phyloP scores from a whole-genome alignment of 1,140 invertebrate species.

The Drosophila kanapiae region DNA sequence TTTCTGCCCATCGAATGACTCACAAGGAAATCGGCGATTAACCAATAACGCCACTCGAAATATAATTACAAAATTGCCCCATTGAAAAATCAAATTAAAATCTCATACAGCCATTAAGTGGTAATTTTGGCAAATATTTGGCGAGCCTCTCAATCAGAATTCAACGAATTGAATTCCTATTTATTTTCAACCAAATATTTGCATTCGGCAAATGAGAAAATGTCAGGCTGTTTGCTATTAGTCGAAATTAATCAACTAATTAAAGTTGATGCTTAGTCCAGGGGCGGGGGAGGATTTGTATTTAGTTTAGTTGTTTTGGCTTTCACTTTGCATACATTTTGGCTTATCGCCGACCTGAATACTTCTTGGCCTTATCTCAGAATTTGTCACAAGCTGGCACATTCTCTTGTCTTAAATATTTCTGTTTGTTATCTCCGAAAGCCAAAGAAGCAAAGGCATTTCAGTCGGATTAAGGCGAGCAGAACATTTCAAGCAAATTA shows the following conservation, averaged over 20 bases:
- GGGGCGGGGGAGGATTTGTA: not conserved
- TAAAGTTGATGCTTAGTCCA: conserved; percentile 9
- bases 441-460: conserved; percentile 11
- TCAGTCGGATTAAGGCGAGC: conserved; percentile 29
- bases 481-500: conserved; percentile 37
- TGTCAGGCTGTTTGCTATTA: conserved; percentile 27
- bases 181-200: conserved; percentile 18
- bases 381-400: conserved; percentile 11
- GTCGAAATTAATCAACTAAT: conserved; percentile 44
- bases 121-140: conserved; percentile 35
- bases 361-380: conserved; percentile 25
- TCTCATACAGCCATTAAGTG: not conserved
- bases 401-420: conserved; percentile 34
- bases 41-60: conserved; percentile 9
- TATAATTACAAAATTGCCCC: conserved; percentile 3
- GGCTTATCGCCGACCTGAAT: conserved; percentile 17
- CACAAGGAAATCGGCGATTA: conserved; percentile 32
- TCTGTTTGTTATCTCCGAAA: conserved; percentile 31
- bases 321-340: not conserved
- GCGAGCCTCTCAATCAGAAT: conserved; percentile 13
- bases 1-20: conserved; percentile 56
- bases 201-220: conserved; percentile 26
- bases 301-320: not conserved
- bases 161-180: conserved; percentile 21
- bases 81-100: not conserved